Conservation (phyloP, 2,113 vertebrate species). For the Chaetura pelagica region DNA sequence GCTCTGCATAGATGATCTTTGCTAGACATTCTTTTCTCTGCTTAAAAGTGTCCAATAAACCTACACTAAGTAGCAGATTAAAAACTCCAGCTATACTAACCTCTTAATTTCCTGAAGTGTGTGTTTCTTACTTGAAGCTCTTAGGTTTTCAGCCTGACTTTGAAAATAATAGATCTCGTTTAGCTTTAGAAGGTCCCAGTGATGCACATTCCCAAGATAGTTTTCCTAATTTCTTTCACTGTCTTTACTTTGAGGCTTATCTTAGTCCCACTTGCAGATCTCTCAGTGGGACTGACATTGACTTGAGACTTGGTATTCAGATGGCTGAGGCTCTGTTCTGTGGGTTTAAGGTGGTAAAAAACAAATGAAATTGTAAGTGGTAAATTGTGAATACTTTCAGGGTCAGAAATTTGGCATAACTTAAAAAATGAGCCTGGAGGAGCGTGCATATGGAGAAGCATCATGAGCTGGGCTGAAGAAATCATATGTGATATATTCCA, state of each 20-base stretch:
- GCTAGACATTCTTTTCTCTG: not conserved
- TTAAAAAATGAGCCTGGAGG: not conserved
- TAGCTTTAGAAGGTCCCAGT: not conserved
- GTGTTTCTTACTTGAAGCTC: conserved; percentile 12
- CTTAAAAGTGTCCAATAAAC: conserved; percentile 24
- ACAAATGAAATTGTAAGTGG: not conserved
- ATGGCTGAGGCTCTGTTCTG: not conserved
- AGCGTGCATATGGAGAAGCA: not conserved
- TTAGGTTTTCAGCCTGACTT: conserved; percentile 21
- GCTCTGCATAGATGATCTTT: not conserved
- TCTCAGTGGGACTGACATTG: not conserved
- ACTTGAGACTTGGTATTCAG: not conserved
- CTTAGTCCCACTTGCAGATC: not conserved
- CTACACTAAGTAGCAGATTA: not conserved
- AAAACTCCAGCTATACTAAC: not conserved
- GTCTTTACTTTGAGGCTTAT: conserved; percentile 26
- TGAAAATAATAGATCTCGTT: conserved; percentile 6
- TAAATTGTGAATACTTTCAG: not conserved
- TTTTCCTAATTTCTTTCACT: conserved; percentile 46
- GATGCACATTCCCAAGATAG: conserved; percentile 29
- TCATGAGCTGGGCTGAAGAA: not conserved
- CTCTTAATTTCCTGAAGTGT: conserved; percentile 34
- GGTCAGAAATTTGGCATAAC: not conserved
- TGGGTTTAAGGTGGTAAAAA: conserved; percentile 1
- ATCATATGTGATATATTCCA: not conserved